Percentiles rank a stretch among this genome's conserved stretches.
These are phyloP conservation scores for Cryptotermes secundus DNA, from an alignment of 1,140 invertebrate genomes.

Conservation along the genomic window DNA sequence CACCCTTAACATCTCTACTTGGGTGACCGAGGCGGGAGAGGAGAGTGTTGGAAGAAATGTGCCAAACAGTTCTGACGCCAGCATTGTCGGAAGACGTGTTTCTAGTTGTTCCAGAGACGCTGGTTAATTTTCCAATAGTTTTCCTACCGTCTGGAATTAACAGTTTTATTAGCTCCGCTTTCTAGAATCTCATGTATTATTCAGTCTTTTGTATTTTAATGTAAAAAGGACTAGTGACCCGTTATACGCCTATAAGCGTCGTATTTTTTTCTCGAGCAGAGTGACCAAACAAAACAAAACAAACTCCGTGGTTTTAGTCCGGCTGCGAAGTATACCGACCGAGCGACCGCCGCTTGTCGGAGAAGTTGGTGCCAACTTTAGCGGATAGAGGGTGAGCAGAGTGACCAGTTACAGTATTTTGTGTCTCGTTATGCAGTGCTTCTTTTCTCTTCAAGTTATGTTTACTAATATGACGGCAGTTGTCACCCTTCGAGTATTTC, in stretches of 20 bases:
- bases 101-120: background rate
- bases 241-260: background rate
- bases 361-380: too few species aligned
- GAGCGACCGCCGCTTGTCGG: too few species aligned
- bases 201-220: background rate
- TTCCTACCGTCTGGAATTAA: background rate
- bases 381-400: too few species aligned
- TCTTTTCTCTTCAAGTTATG: background rate
- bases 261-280: background rate
- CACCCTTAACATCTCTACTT: background rate
- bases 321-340: too few species aligned
- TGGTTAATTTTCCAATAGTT: background rate
- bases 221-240: background rate
- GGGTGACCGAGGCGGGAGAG: background rate
- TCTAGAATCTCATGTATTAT: background rate
- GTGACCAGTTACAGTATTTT: background rate
- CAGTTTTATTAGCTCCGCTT: background rate
- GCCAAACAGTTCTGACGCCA: slow-evolving; percentile 1
- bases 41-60: background rate
- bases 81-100: background rate
- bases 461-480: background rate
- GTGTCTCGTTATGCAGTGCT: background rate
- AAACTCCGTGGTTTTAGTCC: too few species aligned
- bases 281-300: too few species aligned
- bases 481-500: background rate